Conservation (phyloP, 2,888 invertebrate genomes). For the Leptopterna dolabrata region DNA sequence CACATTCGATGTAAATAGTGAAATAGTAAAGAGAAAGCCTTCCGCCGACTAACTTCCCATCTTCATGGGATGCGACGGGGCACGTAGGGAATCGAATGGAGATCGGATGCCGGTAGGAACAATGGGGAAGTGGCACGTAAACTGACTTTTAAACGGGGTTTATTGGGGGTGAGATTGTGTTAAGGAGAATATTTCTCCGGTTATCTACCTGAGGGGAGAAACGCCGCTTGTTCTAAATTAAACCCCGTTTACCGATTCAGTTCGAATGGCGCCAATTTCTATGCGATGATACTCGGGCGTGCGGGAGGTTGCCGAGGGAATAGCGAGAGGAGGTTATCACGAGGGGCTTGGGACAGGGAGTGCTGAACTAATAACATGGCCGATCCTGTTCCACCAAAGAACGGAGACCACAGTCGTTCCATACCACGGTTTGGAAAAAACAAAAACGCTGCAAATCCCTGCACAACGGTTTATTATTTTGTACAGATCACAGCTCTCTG, state of each 20-base stretch:
- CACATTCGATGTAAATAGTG: conserved; percentile 4
- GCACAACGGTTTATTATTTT: too few relatives aligned
- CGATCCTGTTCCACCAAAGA: too few relatives aligned
- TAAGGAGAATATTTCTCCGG: neutral
- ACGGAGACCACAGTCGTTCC: too few relatives aligned
- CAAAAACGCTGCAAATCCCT: too few relatives aligned
- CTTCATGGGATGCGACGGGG: neutral
- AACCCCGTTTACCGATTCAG: neutral
- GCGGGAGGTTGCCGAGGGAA: neutral
- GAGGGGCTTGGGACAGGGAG: too few relatives aligned
- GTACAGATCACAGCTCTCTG: too few relatives aligned
- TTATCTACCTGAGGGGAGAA: neutral
- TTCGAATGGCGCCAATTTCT: neutral
- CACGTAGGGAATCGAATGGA: conserved; percentile 15
- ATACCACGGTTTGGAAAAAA: too few relatives aligned
- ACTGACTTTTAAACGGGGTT: conserved; percentile 9
- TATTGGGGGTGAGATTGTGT: conserved; percentile 2
- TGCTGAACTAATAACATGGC: too few relatives aligned
- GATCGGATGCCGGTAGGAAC: conserved; percentile 1
- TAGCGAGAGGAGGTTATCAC: too few relatives aligned
- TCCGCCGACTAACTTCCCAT: neutral
- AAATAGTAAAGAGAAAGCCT: neutral
- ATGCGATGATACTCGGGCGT: neutral
- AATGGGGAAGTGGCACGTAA: conserved; percentile 1
- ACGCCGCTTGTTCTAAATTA: neutral